phyloP scores from a whole-genome alignment of 2,797 vertebrate genomes.

The Neopelma chrysocephalum region DNA sequence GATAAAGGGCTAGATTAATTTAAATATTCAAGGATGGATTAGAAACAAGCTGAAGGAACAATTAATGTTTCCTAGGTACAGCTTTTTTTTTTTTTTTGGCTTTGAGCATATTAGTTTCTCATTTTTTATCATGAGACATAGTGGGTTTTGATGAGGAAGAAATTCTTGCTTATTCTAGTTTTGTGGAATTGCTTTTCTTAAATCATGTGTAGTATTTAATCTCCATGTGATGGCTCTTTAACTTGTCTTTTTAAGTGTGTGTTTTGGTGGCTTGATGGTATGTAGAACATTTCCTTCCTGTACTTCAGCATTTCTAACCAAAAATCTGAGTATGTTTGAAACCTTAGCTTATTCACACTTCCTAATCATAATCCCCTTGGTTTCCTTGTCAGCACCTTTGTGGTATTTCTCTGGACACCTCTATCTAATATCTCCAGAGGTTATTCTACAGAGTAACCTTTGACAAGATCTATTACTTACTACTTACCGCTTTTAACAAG shows the following conservation, averaged over 20 bases:
- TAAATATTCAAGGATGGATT: neutral
- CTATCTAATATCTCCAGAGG: slow-evolving; percentile 54
- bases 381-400: slow-evolving; percentile 63
- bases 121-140: neutral
- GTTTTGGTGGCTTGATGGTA: slow-evolving; percentile 59
- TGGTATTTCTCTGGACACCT: slow-evolving; percentile 64
- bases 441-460: slow-evolving; percentile 68
- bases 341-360: slow-evolving; percentile 62
- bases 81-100: neutral
- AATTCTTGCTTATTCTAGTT: neutral
- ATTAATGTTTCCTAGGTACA: neutral
- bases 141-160: neutral
- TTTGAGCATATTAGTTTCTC: neutral
- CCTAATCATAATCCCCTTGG: slow-evolving; percentile 55
- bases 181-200: slow-evolving; percentile 14
- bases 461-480: slow-evolving; percentile 68
- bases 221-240: slow-evolving; percentile 27
- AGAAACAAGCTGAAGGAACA: neutral
- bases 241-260: slow-evolving; percentile 49
- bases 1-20: neutral
- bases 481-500: slow-evolving; percentile 56
- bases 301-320: slow-evolving; percentile 48
- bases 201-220: slow-evolving; percentile 1
- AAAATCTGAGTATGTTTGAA: slow-evolving; percentile 52
- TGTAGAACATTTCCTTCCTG: slow-evolving; percentile 65